These are phyloP conservation scores for Halcyon senegalensis DNA, from an alignment of 2,113 vertebrate species.

Conservation along the genomic window DNA sequence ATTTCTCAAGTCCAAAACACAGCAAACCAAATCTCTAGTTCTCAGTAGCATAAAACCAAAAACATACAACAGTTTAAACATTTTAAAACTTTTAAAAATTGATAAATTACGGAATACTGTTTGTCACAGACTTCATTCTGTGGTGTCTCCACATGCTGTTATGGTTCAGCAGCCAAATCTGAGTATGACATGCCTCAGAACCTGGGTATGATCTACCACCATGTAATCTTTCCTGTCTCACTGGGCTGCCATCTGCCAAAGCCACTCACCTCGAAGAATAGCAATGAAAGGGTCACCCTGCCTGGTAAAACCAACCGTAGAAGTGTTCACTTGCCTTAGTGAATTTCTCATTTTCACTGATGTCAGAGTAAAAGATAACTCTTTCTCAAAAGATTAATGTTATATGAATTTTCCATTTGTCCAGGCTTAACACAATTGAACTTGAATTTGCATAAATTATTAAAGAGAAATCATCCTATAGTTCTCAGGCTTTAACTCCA, in stretches of 20 bases:
- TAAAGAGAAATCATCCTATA: not conserved
- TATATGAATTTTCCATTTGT: not conserved
- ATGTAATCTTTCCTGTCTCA: not conserved
- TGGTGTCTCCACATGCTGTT: not conserved
- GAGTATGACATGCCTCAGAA: not conserved
- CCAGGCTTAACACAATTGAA: not conserved
- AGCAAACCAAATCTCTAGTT: not conserved
- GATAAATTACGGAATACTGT: not conserved
- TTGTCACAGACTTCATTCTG: not conserved
- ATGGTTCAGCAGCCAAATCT: not conserved
- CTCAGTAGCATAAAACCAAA: not conserved
- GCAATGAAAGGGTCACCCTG: not conserved
- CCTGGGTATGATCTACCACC: not conserved
- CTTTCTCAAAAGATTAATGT: not conserved
- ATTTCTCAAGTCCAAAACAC: not conserved
- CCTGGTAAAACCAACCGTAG: not conserved
- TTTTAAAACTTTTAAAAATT: not conserved
- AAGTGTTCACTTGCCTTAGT: not conserved
- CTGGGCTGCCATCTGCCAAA: not conserved
- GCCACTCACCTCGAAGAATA: rapidly evolving
- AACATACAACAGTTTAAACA: not conserved
- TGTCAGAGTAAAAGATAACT: not conserved
- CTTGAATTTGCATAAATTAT: not conserved
- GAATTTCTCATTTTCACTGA: not conserved
- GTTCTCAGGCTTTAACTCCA: not conserved